Evolutionary conservation across 2,797 vertebrate species (phyloP), one percentile per base, ranked within the genome.

Genomic region (Cryptoblepharus egeriae): DNA sequence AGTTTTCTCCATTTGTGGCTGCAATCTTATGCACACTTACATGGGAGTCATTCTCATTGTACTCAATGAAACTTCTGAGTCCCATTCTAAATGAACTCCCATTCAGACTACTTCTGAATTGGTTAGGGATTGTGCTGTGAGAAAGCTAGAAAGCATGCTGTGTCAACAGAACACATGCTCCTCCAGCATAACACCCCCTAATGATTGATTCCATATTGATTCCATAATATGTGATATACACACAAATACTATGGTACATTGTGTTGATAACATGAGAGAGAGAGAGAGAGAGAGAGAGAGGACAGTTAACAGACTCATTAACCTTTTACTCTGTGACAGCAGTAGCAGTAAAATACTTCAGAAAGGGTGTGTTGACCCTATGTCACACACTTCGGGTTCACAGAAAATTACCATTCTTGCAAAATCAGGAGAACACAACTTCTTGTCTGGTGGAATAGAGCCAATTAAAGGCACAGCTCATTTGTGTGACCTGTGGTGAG

Each of bases 401-500:
- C 69, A 39, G 28, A 30, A 55, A 85, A 86, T 61, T 75, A 24
- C 3, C 84, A 18, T 20, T 58, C 75, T n/a, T 74, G 20, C 20
- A 68, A 71, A 74, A n/a, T 45, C 60, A 77, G 64, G 24, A 18
- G 3, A 80, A 52, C 3, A 39, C 26, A 85, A 6, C 26, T 68
- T 1, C 49, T 81, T 79, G 85, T 82, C 86, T 0, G 60, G 28
- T 82, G 15, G 0, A 15, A 77, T 3, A 69, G 0, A 1, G 5
- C 67, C 74, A 84, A 76, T 85, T 89, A 80, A 75, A 72, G 73
- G 4, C 75, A 83, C 77, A 32, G 26, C 18, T 80, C 16, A 35
- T 1, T 74, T 81, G 0, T 61, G 39, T 49, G 0, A 1, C 58
- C 37, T 76, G n/a, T 58, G 0, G 0, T 24, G 15, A 83, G 6